Evolutionary conservation across 53 echinoderm and acorn worm species (phyloP), one percentile per base, ranked within the genome.

Genomic region (Henricia sp.): DNA sequence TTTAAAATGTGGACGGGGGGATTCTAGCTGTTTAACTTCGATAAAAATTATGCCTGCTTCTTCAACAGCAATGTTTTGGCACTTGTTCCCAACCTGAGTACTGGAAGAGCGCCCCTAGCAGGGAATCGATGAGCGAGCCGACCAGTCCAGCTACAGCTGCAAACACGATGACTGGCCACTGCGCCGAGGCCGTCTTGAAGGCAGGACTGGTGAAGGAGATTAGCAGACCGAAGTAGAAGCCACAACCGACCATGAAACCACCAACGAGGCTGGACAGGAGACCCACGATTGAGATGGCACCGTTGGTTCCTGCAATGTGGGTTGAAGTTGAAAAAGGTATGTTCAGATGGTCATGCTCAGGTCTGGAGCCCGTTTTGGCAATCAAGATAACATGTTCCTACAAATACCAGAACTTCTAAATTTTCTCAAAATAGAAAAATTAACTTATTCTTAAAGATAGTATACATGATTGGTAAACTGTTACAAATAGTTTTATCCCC

Each of bases 141-240:
- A 97, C 11, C 19, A 97, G 76, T 9, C 99, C 99, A 44, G 92
- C 99, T 27, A 97, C 8, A 2, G 92, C 92, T 0, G 86, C 94
- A 63, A 87, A 92, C 28, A 97, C 41, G 26, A 97, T 72, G 27
- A 97, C 94, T 32, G 95, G 95, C 99, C 99, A 97, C 83, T 97
- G 99, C 0, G 94, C 90, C 14, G 84, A 84, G 26, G 83, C 67
- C 20, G 76, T 39, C 20, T 86, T 52, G 27, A 89, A 88, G 28
- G 50, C 83, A 0, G 82, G 72, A 21, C 58, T 51, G 26, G 82
- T 56, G 63, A 92, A 92, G n/a, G 90, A 88, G 11, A 92, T 63
- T 26, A 91, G 77, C 4, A 87, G 87, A 20, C 92, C 88, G 4
- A 75, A 43, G 43, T 95, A 89, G 89, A 92, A 97, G 4, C 88